Percentiles rank a stretch among this genome's conserved stretches.
Evolutionary conservation across 2,113 vertebrate species (phyloP).

Genomic region (Bambusicola thoracicus): DNA sequence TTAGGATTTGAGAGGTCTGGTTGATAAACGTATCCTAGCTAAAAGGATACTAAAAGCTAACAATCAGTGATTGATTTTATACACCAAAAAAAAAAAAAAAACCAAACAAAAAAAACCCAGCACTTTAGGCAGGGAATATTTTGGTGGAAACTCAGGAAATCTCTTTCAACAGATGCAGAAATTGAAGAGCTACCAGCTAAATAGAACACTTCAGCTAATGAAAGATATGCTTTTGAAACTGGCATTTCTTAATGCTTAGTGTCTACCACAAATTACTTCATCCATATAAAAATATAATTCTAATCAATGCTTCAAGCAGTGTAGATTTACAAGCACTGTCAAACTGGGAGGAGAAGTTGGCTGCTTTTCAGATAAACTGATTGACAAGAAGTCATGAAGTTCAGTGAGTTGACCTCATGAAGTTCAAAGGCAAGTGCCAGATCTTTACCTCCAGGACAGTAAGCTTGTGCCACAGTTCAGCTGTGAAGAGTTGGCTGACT

Average conservation of each 20-base stretch:
- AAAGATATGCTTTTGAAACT: background rate
- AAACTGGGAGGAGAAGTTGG: fast-evolving
- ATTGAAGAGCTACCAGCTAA: background rate
- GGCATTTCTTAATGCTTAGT: background rate
- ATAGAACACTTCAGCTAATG: background rate
- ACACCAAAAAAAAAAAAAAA: background rate
- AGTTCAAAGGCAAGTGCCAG: background rate
- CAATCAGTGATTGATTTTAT: background rate
- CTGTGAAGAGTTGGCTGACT: no score
- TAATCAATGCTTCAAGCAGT: background rate
- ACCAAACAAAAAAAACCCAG: background rate
- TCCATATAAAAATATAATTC: background rate
- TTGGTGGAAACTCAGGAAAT: background rate
- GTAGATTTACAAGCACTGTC: background rate
- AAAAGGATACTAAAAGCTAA: background rate
- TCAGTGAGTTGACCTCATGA: background rate
- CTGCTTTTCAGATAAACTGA: background rate
- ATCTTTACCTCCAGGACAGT: no score
- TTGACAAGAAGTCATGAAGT: background rate
- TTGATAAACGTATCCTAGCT: background rate
- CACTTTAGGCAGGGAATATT: background rate
- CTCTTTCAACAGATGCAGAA: background rate
- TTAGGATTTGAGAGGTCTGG: background rate
- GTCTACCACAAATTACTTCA: background rate
- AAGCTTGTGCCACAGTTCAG: no score